Base-by-base conservation (phyloP, 2,888 invertebrate species). In the Boloria selene region DNA sequence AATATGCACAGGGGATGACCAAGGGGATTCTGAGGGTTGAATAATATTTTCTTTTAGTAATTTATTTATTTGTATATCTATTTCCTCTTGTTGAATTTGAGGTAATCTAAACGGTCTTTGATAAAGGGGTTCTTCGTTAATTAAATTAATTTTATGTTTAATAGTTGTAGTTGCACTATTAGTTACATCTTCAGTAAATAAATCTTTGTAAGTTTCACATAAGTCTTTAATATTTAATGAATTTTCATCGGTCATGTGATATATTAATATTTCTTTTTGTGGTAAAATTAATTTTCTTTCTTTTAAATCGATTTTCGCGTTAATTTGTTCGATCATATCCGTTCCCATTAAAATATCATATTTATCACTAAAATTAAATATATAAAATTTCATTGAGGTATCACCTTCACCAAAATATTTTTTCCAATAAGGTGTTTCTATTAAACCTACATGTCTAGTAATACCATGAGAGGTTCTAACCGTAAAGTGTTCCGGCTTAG, bases 1-100 rank as follows among this genome's bases (percentile, higher is more conserved):
- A 26, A 73, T 66, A 60, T 68, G 69, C 0, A 75, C 70, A 0
- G 73, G 75, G 31, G 69, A 68, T 22, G 64, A 64, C 72, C 72
- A 73, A 0, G 74, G 73, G 5, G 72, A 74, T 7, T 53, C 54
- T 26, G 68, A 70, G 16, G 67, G 65, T 22, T 54, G 22, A 14
- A 75, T 73, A 7, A 75, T 72, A 7, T 68, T 70, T 31, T 75
- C 64, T 31, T 67, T 54, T 44, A 72, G 44, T 7, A 74, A 10
- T 22, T 73, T 64, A 10, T 74, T 58, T 7, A 74, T 54, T 64
- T 74, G 73, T n/a, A 54, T 69, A 22, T 71, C 61, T 14, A 75
- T 70, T 70, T 75, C 73, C 18, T 58, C 13, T 2, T 22, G 17
- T 60, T 60, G 60, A 44, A 51, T 22, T 13, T 51, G 60, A 1